Conservation (phyloP, 2,888 invertebrate genomes). For the Pollenia angustigena region DNA sequence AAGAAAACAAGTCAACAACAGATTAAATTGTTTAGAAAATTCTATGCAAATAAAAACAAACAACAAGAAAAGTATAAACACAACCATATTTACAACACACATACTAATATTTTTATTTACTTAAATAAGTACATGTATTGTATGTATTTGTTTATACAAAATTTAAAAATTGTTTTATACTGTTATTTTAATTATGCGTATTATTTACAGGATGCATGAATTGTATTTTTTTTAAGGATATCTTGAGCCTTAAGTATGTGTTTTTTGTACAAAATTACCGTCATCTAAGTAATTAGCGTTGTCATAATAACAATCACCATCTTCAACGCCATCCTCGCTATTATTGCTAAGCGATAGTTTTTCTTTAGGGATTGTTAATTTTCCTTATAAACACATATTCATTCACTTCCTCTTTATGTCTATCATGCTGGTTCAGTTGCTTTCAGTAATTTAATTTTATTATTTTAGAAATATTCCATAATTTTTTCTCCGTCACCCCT, state of each 20-base stretch:
- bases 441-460: not conserved
- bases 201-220: not conserved
- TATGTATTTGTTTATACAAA: not conserved
- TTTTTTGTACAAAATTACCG: not conserved
- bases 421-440: not conserved
- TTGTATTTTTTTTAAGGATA: not conserved
- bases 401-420: not conserved
- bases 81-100: not conserved
- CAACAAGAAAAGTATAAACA: not conserved
- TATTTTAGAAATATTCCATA: not conserved
- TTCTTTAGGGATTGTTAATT: not conserved
- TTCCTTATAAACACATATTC: not conserved
- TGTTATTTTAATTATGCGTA: not conserved
- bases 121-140: not conserved
- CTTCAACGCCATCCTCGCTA: not conserved
- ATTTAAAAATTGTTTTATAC: no score
- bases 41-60: constrained; percentile 15
- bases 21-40: constrained; percentile 40
- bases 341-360: not conserved
- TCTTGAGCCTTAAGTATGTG: not conserved
- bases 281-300: constrained; percentile 5
- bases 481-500: not conserved
- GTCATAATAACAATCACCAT: not conserved
- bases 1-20: constrained; percentile 15
- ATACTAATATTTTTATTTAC: not conserved